phyloP scores from a whole-genome alignment of 2,888 invertebrate genomes.

The Gnatocerus cornutus region DNA sequence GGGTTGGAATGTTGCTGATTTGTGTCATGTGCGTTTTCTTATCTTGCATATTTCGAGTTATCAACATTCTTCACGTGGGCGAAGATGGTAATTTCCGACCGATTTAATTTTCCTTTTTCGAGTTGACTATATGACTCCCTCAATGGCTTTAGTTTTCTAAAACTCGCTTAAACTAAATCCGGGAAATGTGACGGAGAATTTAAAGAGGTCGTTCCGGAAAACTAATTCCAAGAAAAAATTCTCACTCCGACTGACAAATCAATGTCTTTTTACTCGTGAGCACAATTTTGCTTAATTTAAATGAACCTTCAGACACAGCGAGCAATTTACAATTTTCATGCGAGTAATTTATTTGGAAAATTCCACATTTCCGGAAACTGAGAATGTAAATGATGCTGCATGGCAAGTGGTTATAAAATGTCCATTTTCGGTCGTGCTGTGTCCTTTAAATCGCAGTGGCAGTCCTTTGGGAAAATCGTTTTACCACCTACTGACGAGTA shows the following conservation, averaged over 20 bases:
- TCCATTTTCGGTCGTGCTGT: slow-evolving; percentile 17
- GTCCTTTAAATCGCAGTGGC: not conserved
- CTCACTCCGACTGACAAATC: not conserved
- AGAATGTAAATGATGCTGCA: slow-evolving; percentile 10
- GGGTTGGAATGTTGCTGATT: no score
- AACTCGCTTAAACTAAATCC: slow-evolving; percentile 3
- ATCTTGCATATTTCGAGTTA: no score
- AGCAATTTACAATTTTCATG: not conserved
- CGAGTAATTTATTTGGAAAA: not conserved
- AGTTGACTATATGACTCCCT: not conserved
- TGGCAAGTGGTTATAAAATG: slow-evolving; percentile 10
- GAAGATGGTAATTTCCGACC: not conserved
- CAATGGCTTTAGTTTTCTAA: not conserved
- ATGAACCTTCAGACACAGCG: not conserved
- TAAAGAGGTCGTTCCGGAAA: not conserved
- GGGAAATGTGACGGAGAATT: slow-evolving; percentile 3
- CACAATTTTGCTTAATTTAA: not conserved
- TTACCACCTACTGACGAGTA: not conserved
- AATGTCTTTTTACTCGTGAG: not conserved
- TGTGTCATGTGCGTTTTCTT: no score
- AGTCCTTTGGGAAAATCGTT: not conserved
- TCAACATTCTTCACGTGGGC: no score
- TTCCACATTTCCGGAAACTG: slow-evolving; percentile 1
- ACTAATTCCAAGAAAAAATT: slow-evolving; percentile 3
- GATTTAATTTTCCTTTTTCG: slow-evolving; percentile 3